Evolutionary conservation across 1,140 invertebrate genomes (phyloP).

Genomic region (Hycleus phaleratus): DNA sequence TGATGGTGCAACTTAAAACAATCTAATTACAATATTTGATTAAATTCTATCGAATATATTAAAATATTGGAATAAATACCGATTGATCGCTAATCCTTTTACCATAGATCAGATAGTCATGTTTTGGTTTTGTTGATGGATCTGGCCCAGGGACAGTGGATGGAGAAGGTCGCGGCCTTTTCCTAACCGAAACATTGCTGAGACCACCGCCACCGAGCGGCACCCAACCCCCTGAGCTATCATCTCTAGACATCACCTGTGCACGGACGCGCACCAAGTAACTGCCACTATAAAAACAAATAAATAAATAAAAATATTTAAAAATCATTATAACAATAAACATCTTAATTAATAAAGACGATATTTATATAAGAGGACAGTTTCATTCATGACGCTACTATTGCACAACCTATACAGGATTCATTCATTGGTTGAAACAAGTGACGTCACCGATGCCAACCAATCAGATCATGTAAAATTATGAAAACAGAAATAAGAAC

Average conservation of each 20-base stretch:
- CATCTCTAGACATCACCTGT: conserved; percentile 97
- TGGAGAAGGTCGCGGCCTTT: conserved; percentile 50
- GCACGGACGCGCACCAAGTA: conserved; percentile 93
- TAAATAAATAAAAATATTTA: background rate
- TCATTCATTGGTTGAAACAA: too few species aligned
- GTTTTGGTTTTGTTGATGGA: conserved; percentile 45
- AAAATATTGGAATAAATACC: conserved; percentile 50
- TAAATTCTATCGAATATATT: background rate
- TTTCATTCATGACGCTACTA: too few species aligned
- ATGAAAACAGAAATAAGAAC: too few species aligned
- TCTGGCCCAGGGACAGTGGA: conserved; percentile 27
- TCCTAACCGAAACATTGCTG: conserved; percentile 82
- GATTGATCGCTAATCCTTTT: conserved; percentile 85
- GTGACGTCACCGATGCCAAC: too few species aligned
- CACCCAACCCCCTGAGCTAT: conserved; percentile 92
- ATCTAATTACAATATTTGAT: conserved; percentile 51
- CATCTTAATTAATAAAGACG: background rate
- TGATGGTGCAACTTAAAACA: conserved; percentile 89
- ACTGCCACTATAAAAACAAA: conserved; percentile 62
- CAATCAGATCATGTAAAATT: too few species aligned
- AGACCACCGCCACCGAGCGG: conserved; percentile 88
- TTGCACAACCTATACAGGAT: too few species aligned
- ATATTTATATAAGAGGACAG: too few species aligned
- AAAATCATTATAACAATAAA: background rate
- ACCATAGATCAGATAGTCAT: conserved; percentile 87